Percentiles rank a stretch among this genome's conserved stretches.
Conservation (phyloP, 2,113 vertebrate genomes). For the Lepisosteus oculatus region DNA sequence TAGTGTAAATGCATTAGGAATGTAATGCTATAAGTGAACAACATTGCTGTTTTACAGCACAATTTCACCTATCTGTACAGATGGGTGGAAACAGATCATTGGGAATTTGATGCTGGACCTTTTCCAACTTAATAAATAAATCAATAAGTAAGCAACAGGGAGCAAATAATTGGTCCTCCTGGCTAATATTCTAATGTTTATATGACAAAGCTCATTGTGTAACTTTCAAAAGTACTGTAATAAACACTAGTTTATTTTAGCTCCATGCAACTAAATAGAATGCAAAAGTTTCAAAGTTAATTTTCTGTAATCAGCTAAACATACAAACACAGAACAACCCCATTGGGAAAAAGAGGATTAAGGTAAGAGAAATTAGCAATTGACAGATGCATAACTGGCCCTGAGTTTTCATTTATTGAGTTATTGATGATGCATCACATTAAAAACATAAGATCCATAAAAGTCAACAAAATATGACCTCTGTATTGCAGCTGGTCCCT, state of each 20-base stretch:
- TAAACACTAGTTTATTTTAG: conserved; percentile 41
- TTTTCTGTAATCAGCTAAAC: conserved; percentile 44
- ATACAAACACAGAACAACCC: conserved; percentile 16
- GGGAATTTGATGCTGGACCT: conserved; percentile 54
- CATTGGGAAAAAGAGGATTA: conserved; percentile 25
- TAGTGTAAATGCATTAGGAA: too few relatives aligned
- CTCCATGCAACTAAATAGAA: conserved; percentile 12
- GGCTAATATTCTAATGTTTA: conserved; percentile 4
- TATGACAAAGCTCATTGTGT: conserved; percentile 13
- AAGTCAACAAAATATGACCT: conserved; percentile 19
- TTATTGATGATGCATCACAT: conserved; percentile 27
- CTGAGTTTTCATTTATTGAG: conserved; percentile 37
- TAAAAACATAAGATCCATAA: conserved; percentile 21
- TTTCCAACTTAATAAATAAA: conserved; percentile 66
- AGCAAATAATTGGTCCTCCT: conserved; percentile 23
- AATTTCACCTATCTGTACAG: conserved; percentile 44
- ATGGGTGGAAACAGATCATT: conserved; percentile 33
- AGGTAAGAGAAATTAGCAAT: conserved; percentile 32
- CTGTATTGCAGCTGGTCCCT: conserved; percentile 14
- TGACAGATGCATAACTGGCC: conserved; percentile 34
- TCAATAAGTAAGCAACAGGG: conserved; percentile 42
- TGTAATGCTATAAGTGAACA: background rate
- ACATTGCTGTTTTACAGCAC: conserved; percentile 31
- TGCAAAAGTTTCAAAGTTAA: conserved; percentile 15
- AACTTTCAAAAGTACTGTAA: conserved; percentile 20